Evolutionary conservation across 2,113 vertebrate genomes (phyloP).

Genomic region (Regulus satrapa): DNA sequence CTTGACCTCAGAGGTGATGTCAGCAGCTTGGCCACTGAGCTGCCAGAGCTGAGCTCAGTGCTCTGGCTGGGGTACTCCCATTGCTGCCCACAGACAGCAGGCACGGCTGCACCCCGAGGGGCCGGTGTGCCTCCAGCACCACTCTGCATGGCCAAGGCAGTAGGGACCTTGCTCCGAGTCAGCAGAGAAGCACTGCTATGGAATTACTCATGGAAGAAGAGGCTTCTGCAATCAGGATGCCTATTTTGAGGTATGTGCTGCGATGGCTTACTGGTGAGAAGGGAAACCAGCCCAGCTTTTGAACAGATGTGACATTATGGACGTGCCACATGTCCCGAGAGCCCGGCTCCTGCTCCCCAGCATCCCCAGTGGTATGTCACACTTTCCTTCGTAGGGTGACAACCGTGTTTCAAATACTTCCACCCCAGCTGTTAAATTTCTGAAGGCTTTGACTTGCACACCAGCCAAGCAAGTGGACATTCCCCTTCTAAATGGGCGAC

Average conservation of each 20-base stretch:
- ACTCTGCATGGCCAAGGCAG: not conserved
- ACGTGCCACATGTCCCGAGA: not conserved
- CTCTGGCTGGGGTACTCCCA: not conserved
- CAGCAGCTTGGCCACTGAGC: not conserved
- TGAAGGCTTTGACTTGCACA: not conserved
- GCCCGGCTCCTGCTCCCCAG: not conserved
- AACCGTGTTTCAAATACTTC: not conserved
- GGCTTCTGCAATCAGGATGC: not conserved
- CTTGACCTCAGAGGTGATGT: not conserved
- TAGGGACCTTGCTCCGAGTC: not conserved
- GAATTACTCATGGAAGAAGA: not conserved
- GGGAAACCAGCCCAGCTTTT: not conserved
- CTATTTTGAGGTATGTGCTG: not conserved
- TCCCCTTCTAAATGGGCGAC: not conserved
- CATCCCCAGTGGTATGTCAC: not conserved
- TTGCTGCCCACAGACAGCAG: not conserved
- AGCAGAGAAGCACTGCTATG: not conserved
- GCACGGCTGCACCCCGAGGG: fast-evolving
- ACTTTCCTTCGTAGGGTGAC: not conserved
- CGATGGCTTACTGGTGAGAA: not conserved
- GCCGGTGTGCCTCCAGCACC: not conserved
- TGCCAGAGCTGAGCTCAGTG: not conserved
- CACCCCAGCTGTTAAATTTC: not conserved
- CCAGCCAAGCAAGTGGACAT: not conserved
- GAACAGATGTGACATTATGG: not conserved